Base-by-base conservation (phyloP, 2,888 invertebrate genomes). In the Drosophila nigricruria region DNA sequence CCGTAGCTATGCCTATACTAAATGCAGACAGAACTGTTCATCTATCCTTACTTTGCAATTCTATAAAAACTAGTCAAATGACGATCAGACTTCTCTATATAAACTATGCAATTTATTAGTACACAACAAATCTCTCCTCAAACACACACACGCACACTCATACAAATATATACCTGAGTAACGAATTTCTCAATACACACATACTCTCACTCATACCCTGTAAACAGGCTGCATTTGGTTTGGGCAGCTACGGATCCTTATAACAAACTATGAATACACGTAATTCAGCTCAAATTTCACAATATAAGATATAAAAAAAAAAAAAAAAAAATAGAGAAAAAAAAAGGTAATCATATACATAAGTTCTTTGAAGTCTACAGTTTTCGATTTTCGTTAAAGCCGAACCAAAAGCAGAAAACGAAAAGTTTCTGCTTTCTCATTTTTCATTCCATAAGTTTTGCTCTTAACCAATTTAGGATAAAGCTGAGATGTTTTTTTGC, bases 401-500 rank as follows among this genome's bases (percentile, higher is more conserved):
- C 59, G 10, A 60, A 50, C 27, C 27, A 59, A 45, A 45, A 5
- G n/a, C 36, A 36, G 8, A 23, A 45, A 8, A 49, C 52, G 12
- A 42, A 23, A 43, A 25, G 25, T 38, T 53, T 45, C n/a, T 27
- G 25, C 9, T 14, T 18, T 40, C 30, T 53, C 27, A 27, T n/a
- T 30, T 30, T 10, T 30, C 30, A 10, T 36, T 52, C 53, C 23
- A 38, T 8, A 18, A 20, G 23, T 60, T 47, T 40, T 42, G 43
- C 52, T 30, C 23, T 49, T 43, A 23, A 25, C 56, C 43, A 59
- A 38, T 61, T 54, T 38, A 43, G 61, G 68, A 66, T 80, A 77
- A 73, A 80, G 77, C 79, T 79, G 81, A 81, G 81, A 81, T 77
- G 75, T 64, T 69, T 56, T 30, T 54, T 30, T 52, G 23, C 25